Evolutionary conservation across 2,797 vertebrate species (phyloP).

Genomic region (Oreortyx pictus): DNA sequence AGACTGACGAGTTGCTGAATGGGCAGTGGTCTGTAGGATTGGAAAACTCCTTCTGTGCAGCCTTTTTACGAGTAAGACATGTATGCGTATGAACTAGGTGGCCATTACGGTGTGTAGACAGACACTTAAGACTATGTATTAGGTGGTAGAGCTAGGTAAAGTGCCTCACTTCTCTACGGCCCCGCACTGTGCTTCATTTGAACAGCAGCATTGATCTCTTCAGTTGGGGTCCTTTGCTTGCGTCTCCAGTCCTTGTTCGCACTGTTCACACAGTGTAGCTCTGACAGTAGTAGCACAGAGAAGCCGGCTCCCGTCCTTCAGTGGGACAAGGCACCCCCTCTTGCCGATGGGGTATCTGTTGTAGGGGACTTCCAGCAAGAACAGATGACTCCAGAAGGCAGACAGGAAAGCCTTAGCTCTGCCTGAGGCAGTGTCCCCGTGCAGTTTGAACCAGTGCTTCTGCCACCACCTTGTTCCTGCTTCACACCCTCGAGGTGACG

Average conservation of each 20-base stretch:
- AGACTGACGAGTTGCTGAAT: not conserved
- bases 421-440: not conserved
- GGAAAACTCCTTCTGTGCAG: not conserved
- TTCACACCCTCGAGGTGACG: slow-evolving; percentile 90
- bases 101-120: not conserved
- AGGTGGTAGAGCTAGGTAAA: not conserved
- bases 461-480: not conserved
- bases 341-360: not conserved
- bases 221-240: fast-evolving
- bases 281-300: slow-evolving; percentile 20
- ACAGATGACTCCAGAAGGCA: not conserved
- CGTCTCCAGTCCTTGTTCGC: not conserved
- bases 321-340: not conserved
- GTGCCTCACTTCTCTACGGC: not conserved
- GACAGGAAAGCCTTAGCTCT: not conserved
- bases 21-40: not conserved
- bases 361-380: not conserved
- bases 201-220: not conserved
- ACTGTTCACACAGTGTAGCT: not conserved
- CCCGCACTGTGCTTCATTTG: fast-evolving
- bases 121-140: not conserved
- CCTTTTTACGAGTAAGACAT: not conserved
- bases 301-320: not conserved
- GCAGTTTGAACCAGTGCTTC: not conserved
- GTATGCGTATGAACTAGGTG: not conserved